Conservation (phyloP, 64 coral and sea anemone genomes). For the Anthopleura sola region DNA sequence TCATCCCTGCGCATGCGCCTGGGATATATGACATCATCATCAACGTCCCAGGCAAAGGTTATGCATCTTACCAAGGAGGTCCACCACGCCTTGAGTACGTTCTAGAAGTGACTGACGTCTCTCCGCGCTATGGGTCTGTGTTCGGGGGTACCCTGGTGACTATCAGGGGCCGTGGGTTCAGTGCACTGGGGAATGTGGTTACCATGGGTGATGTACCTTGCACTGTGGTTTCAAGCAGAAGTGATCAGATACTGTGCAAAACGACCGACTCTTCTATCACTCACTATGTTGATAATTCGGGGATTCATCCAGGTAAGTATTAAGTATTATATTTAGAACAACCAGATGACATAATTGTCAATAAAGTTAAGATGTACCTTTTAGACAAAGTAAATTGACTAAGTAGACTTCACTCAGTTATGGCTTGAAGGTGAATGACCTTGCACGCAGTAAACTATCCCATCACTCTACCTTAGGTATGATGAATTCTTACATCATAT, state of each 20-base stretch:
- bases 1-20: conserved; percentile 46
- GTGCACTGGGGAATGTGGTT: conserved; percentile 19
- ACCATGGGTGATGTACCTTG: conserved; percentile 52
- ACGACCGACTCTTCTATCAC: conserved; percentile 5
- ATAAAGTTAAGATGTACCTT: too few species aligned
- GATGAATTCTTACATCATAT: too few species aligned
- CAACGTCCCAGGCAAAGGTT: conserved; percentile 24
- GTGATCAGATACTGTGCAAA: conserved; percentile 44
- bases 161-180: conserved; percentile 47
- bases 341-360: too few species aligned
- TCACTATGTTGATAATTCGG: conserved; percentile 46
- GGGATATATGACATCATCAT: conserved; percentile 57
- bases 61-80: conserved; percentile 1
- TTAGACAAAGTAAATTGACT: too few species aligned
- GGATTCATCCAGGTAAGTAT: conserved; percentile 52
- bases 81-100: conserved; percentile 46
- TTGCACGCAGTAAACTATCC: too few species aligned
- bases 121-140: conserved; percentile 40
- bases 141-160: conserved; percentile 47
- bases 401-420: too few species aligned
- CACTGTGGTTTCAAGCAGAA: conserved; percentile 48
- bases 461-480: too few species aligned
- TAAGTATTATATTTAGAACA: neutral
- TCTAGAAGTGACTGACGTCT: conserved; percentile 35
- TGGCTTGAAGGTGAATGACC: too few species aligned